Evolutionary conservation across 2,113 vertebrate genomes (phyloP).

Genomic region (Catharus minimus): DNA sequence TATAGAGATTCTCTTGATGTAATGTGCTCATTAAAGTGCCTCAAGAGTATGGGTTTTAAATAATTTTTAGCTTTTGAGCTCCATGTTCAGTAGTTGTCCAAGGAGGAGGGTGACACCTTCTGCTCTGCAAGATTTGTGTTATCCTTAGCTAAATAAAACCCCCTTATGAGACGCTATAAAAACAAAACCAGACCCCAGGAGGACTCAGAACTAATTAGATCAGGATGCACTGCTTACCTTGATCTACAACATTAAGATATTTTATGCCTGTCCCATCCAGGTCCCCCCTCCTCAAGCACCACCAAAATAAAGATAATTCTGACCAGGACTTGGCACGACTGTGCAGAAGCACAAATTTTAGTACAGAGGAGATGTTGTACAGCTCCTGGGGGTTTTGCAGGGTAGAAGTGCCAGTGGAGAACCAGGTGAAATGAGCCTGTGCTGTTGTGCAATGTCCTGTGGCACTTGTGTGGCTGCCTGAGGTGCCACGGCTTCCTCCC

Average conservation of each 20-base stretch:
- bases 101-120: conserved; percentile 1
- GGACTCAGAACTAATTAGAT: conserved; percentile 14
- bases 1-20: background rate
- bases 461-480: background rate
- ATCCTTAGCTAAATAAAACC: conserved; percentile 35
- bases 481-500: background rate
- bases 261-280: background rate
- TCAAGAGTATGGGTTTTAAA: background rate
- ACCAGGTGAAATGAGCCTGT: background rate
- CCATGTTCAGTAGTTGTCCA: background rate
- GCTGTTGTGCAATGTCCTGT: background rate
- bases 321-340: background rate
- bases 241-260: background rate
- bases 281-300: background rate
- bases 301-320: background rate
- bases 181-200: background rate
- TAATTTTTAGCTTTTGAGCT: background rate
- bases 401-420: background rate
- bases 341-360: background rate
- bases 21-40: background rate
- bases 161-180: background rate
- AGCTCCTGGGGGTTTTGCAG: background rate
- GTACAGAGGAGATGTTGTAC: background rate
- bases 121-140: background rate
- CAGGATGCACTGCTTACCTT: background rate